Evolutionary conservation across 2,888 invertebrate genomes (phyloP), one percentile per base, ranked within the genome.

Genomic region (Cancer borealis): DNA sequence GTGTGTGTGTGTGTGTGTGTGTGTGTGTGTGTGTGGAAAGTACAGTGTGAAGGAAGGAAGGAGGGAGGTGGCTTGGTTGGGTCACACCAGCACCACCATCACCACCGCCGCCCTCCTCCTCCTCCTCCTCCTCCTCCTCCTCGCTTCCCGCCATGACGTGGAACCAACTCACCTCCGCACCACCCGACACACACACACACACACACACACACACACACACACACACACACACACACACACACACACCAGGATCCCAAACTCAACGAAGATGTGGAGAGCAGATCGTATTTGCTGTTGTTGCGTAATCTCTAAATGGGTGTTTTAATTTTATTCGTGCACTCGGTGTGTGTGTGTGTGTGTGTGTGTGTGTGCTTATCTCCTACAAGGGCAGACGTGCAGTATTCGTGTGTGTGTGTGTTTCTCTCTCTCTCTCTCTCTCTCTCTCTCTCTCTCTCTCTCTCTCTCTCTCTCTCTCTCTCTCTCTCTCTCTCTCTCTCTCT

Each of bases 181-280:
- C 46, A 17, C 47, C 47, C 39, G 88, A 88, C 45, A 47, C 89
- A 89, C 89, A 49, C 84, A 84, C 84, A 79, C 84, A 39, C 79
- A 79, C 79, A 30, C 73, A 79, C 26, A 79, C 73, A 79, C 84
- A 84, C 84, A 47, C 84, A 84, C 84, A 73, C 84, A 89, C 89
- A 49, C 84, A 84, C 84, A 79, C 84, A 39, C 79, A 79, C 79
- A 84, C 84, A 84, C 84, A 84, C 84, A 84, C 84, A 17, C 73
- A 73, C 73, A 26, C 26, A 26, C 73, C 73, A 26, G 73, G 26
- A 73, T 73, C 73, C 73, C 73, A 73, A 26, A n/a, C 73, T 26
- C 73, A 73, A 10, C 26, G 4, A 14, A 84, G 14, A 39, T 26
- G 39, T 84, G 39, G 14, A 39, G 84, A 39, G 84, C 17, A 84